A percentile compares a stretch with the other conserved stretches of the same genome.
These are phyloP conservation scores for Oreamnos americanus DNA, from an alignment of 2,113 vertebrate species.

Conservation along the genomic window DNA sequence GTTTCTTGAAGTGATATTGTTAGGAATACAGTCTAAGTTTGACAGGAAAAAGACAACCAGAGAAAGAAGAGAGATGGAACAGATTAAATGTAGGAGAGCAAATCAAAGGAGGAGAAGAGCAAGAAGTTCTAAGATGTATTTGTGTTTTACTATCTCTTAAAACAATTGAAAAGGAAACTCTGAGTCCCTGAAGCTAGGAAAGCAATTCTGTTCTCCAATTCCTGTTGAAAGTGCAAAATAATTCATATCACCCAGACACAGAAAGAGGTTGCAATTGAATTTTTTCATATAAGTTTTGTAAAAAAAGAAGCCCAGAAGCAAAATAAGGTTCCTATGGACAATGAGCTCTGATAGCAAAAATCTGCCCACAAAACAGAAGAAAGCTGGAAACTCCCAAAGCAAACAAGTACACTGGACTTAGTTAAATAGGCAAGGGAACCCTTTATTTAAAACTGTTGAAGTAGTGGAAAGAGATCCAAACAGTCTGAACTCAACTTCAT, in stretches of 20 bases:
- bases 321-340: not conserved
- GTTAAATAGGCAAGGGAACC: not conserved
- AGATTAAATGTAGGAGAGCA: not conserved
- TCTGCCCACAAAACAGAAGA: not conserved
- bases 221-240: constrained; percentile 3
- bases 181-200: constrained; percentile 20
- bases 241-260: not conserved
- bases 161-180: constrained; percentile 12
- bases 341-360: not conserved
- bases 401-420: not conserved
- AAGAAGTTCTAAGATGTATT: not conserved
- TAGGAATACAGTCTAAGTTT: not conserved
- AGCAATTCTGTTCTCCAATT: not conserved
- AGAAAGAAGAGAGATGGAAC: not conserved
- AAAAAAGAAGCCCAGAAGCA: not conserved
- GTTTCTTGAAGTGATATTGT: not conserved
- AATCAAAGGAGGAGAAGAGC: not conserved
- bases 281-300: not conserved
- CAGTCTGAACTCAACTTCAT: not conserved
- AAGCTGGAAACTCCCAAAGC: not conserved
- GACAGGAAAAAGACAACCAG: not conserved
- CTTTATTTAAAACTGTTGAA: not conserved
- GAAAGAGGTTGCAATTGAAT: not conserved
- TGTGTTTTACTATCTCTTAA: constrained; percentile 13
- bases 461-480: not conserved